These are phyloP conservation scores for Plestiodon gilberti DNA, from an alignment of 2,113 vertebrate genomes.

Conservation along the genomic window DNA sequence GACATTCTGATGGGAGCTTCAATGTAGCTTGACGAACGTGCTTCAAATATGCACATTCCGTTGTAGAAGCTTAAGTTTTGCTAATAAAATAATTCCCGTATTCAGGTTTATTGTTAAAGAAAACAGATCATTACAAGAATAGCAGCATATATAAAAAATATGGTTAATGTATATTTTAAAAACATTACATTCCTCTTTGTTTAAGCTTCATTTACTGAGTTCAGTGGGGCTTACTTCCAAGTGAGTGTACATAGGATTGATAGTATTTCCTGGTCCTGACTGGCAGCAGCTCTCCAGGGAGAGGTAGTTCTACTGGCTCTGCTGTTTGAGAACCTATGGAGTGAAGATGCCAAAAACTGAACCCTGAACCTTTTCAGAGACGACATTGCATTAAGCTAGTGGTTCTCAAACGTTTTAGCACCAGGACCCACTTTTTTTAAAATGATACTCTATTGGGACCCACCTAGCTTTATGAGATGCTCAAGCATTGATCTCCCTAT, in stretches of 20 bases:
- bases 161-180: background rate
- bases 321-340: background rate
- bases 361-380: background rate
- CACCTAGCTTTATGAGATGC: no score
- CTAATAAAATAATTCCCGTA: background rate
- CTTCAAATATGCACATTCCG: background rate
- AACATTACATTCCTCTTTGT: no score
- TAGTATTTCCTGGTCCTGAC: background rate
- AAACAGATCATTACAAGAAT: background rate
- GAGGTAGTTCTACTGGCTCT: background rate
- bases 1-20: constrained; percentile 2
- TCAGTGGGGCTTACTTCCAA: no score
- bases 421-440: no score
- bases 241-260: no score
- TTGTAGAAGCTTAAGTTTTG: background rate
- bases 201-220: no score
- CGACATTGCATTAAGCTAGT: no score
- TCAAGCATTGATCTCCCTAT: no score
- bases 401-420: no score
- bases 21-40: background rate
- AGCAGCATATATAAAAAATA: background rate
- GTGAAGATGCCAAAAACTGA: background rate
- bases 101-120: background rate
- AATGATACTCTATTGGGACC: no score
- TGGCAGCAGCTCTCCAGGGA: background rate